These are phyloP conservation scores for Sarcophaga subvicina DNA, from an alignment of 2,888 invertebrate genomes.

Conservation along the genomic window DNA sequence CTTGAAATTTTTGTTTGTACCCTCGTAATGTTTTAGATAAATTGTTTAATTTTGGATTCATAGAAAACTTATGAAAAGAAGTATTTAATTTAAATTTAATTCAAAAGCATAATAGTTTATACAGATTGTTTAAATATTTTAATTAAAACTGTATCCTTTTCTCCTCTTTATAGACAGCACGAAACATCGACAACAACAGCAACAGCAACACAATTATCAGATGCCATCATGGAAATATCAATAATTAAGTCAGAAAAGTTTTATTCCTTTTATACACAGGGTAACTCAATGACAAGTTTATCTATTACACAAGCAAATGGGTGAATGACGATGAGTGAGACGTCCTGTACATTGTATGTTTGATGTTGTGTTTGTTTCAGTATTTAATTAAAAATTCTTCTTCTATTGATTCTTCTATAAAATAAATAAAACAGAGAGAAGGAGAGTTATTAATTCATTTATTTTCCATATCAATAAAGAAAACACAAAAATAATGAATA, in stretches of 20 bases:
- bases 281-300: too few species aligned
- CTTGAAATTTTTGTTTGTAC: background rate
- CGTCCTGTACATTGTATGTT: background rate
- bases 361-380: background rate
- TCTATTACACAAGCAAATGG: background rate
- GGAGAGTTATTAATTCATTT: constrained; percentile 20
- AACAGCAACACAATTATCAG: background rate
- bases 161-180: too few species aligned
- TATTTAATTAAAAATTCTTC: background rate
- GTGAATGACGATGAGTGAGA: background rate
- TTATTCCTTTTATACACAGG: background rate
- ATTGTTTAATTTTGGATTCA: background rate
- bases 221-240: background rate
- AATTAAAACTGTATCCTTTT: constrained; percentile 44
- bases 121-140: constrained; percentile 53
- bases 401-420: too few species aligned
- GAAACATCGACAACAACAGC: too few species aligned
- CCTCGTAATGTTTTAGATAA: background rate
- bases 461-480: constrained; percentile 32
- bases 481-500: background rate
- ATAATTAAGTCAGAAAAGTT: constrained; percentile 2
- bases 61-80: background rate
- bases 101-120: constrained; percentile 37
- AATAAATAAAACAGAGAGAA: too few species aligned
- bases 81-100: constrained; percentile 45